Percentiles rank a stretch among this genome's conserved stretches.
Evolutionary conservation across 2,888 invertebrate species (phyloP).

Genomic region (Altica lythri): DNA sequence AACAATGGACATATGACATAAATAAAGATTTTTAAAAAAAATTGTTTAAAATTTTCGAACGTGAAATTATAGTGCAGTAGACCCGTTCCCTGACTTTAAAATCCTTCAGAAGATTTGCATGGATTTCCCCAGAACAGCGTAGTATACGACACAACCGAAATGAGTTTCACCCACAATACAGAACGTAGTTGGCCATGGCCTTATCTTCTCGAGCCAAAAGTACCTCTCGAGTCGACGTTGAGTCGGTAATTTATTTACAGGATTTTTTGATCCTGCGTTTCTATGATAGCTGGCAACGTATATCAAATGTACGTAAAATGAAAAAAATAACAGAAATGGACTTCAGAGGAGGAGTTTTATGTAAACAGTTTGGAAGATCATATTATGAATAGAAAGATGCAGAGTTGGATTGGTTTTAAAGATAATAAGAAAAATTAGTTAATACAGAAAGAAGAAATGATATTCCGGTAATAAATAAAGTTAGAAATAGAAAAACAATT

Average conservation of each 20-base stretch:
- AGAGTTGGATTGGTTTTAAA: no score
- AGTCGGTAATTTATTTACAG: slow-evolving; percentile 33
- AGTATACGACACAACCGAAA: slow-evolving; percentile 34
- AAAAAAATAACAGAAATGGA: no score
- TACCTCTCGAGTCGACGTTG: slow-evolving; percentile 31
- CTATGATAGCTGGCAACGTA: slow-evolving; percentile 19
- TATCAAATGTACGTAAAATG: background rate
- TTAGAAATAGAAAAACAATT: no score
- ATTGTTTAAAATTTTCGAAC: no score
- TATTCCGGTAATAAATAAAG: no score
- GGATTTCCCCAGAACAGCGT: slow-evolving; percentile 32
- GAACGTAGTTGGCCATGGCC: slow-evolving; percentile 27
- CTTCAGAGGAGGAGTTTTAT: no score
- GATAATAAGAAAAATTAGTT: no score
- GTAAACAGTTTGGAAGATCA: no score
- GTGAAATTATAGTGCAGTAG: slow-evolving; percentile 24
- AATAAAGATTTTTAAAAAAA: no score
- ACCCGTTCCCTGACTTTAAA: slow-evolving; percentile 20
- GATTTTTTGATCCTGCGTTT: slow-evolving; percentile 28
- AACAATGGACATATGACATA: no score
- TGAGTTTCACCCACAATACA: slow-evolving; percentile 32
- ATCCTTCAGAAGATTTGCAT: slow-evolving; percentile 33
- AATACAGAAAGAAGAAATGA: no score
- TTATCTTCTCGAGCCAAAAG: slow-evolving; percentile 29
- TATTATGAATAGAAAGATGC: no score